Base-by-base conservation (phyloP, 1,140 invertebrate genomes). In the Akabosia matsudoensis region DNA sequence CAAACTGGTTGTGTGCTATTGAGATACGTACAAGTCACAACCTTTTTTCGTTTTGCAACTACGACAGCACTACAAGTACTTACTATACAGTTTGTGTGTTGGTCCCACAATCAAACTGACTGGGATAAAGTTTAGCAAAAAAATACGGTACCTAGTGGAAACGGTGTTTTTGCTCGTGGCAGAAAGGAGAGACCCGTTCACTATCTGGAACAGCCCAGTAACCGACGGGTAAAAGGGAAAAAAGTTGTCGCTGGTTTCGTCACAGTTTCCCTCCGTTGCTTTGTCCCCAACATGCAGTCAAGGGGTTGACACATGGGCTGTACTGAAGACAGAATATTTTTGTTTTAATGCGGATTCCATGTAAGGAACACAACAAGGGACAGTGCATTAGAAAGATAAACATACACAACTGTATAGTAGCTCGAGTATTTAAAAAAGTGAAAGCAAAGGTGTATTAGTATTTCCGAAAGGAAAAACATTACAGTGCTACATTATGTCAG, bases 201-300 rank as follows among this genome's bases (percentile, higher is more conserved):
- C 61, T 67, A 67, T 30, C 26, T 67, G 7, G 24, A 67, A 30
- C 61, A 31, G 7, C 30, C 61, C 28, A 30, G 61, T 22, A 67
- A 67, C 3, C 4, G 61, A 67, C 61, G 61, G 61, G 31, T 67
- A 67, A n/a, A n/a, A n/a, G n/a, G n/a, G 61, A 31, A 3, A 67
- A 30, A 67, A 22, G 61, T 67, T 67, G 61, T 67, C 61, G 61
- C 31, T n/a, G n/a, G n/a, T 10, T 30, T 67, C 61, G 61, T 30
- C 61, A 30, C 28, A 4, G 61, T 67, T 67, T 67, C 31, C 3
- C 61, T 31, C 14, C 61, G 31, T 24, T 67, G 61, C 61, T 67
- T 67, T 56, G n/a, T n/a, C n/a, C 54, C 24, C 54, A 56, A 56
- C 22, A 56, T 56, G 54, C 24, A 56, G 54, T 22, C 24, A 56